Evolutionary conservation across 2,888 invertebrate species (phyloP), one percentile per base, ranked within the genome.

Genomic region (Stenotaenia linearis): DNA sequence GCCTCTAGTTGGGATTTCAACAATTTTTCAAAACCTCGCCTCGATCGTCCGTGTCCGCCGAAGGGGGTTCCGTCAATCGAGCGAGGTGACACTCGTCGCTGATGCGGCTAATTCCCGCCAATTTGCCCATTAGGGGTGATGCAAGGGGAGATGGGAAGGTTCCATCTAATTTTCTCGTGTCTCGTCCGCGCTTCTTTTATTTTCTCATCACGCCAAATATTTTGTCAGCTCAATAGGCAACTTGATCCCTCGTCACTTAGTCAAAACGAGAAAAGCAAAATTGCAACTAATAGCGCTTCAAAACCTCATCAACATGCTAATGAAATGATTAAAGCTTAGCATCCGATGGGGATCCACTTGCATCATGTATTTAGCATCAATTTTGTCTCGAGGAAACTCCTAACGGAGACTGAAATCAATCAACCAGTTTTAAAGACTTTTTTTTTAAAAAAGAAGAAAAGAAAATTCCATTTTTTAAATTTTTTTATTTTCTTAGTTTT

Each of bases 61-160:
- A 28, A 28, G 69, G 69, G 28, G 69, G 69, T 77, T 37, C 77
- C 40, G 40, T 77, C 77, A 77, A 77, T 77, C 40, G 77, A 69
- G 77, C 77, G 28, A 50, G 28, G 40, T 77, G 77, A 37, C 77
- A 77, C 77, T 77, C 77, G 77, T 37, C 40, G 77, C 77, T 77
- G 77, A 77, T 35, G 40, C 77, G 40, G 77, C 77, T 77, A 77
- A 77, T 77, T 75, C 40, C 45, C 77, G 40, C 40, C 77, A 77
- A 77, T 77, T 77, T 77, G 23, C 40, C 77, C 77, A 77, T 77
- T 77, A 77, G 45, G 77, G 77, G 40, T 15, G 77, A 69, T 28
- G 69, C 69, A 12, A 69, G 28, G 69, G 69, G 69, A 15, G 28
- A 23, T 0, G 25, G 18, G 61, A 69, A 28, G 25, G 69, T n/a